Percentiles rank a stretch among this genome's conserved stretches.
Evolutionary conservation across 1,140 invertebrate genomes (phyloP).

Genomic region (Periplaneta americana): DNA sequence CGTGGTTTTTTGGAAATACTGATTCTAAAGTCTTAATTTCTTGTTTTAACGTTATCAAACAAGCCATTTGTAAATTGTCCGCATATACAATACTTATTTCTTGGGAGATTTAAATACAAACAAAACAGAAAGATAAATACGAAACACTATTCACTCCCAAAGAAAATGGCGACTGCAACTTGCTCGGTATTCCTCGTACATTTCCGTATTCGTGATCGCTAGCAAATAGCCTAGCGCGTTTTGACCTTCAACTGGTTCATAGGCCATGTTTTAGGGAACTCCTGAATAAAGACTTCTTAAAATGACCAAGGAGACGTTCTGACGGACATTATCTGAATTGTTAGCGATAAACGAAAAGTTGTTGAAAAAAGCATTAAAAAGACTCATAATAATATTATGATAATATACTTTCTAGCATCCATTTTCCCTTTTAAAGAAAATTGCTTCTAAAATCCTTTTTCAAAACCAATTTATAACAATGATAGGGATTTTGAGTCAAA

Average conservation of each 20-base stretch:
- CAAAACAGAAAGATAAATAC: conserved; percentile 26
- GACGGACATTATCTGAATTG: no score
- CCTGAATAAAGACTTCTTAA: no score
- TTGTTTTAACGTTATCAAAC: conserved; percentile 94
- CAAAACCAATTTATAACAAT: no score
- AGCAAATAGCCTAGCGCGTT: neutral
- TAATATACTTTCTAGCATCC: no score
- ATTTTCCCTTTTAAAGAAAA: no score
- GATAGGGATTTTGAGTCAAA: no score
- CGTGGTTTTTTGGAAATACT: conserved; percentile 92
- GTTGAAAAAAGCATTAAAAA: no score
- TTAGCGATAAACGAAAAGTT: no score
- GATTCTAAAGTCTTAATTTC: conserved; percentile 95
- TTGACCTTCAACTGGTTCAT: neutral
- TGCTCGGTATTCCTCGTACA: conserved; percentile 25
- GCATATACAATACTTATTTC: conserved; percentile 6
- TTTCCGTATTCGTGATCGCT: conserved; percentile 19
- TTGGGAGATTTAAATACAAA: conserved; percentile 4
- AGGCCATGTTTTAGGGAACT: no score
- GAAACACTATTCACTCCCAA: conserved; percentile 30
- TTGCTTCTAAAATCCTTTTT: no score
- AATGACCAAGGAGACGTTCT: no score
- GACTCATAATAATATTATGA: no score
- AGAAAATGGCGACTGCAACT: conserved; percentile 35
- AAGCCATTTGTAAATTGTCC: conserved; percentile 74